Percentiles rank a stretch among this genome's conserved stretches.
These are phyloP conservation scores for Trichonephila inaurata DNA, from an alignment of 1,140 invertebrate genomes.

Conservation along the genomic window DNA sequence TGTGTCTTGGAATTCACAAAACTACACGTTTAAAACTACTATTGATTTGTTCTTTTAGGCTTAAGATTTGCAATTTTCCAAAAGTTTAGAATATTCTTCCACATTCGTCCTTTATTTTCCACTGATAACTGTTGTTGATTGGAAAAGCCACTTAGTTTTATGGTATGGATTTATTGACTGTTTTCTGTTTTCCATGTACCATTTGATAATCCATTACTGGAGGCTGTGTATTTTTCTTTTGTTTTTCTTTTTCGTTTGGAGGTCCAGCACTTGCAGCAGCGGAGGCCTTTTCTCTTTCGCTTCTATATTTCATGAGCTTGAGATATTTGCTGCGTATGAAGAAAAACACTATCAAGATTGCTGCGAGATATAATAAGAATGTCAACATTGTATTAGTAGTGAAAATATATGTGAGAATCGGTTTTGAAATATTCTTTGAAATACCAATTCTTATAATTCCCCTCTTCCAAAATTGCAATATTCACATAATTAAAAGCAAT, in stretches of 20 bases:
- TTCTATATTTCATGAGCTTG: not conserved
- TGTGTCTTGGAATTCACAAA: too few relatives aligned
- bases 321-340: conserved; percentile 29
- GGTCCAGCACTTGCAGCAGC: not conserved
- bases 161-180: not conserved
- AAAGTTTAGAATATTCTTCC: too few relatives aligned
- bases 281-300: not conserved
- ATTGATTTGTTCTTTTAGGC: too few relatives aligned
- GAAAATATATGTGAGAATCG: not conserved
- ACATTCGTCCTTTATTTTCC: too few relatives aligned
- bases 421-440: too few relatives aligned
- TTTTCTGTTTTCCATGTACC: not conserved
- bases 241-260: not conserved
- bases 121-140: too few relatives aligned
- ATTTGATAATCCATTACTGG: conserved; percentile 63
- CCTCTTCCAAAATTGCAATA: too few relatives aligned
- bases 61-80: too few relatives aligned
- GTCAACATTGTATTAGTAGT: not conserved
- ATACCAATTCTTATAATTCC: too few relatives aligned
- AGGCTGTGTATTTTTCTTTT: conserved; percentile 9
- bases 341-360: not conserved
- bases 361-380: not conserved
- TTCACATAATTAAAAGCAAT: too few relatives aligned
- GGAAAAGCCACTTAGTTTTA: not conserved
- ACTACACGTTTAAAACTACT: too few relatives aligned